Evolutionary conservation across 2,113 vertebrate species (phyloP).

Genomic region (Apteryx owenii): DNA sequence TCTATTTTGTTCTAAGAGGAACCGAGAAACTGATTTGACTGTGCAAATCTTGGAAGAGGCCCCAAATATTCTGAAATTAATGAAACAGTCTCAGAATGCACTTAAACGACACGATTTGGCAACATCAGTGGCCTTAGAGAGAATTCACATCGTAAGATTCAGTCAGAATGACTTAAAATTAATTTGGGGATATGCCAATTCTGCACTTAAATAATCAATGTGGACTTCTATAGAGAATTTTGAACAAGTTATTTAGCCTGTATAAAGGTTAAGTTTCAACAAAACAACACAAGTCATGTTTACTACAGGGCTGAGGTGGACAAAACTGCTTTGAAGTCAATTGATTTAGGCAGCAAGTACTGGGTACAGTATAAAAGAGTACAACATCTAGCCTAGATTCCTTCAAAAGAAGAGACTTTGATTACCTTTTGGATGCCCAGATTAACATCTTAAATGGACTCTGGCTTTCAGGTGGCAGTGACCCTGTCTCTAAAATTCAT

Average conservation of each 20-base stretch:
- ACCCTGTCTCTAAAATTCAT: not conserved
- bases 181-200: not conserved
- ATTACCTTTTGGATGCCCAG: not conserved
- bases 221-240: not conserved
- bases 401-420: not conserved
- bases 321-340: not conserved
- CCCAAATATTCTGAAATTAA: not conserved
- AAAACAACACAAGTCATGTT: not conserved
- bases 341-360: not conserved
- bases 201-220: not conserved
- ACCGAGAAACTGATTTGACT: not conserved
- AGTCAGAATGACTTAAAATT: not conserved
- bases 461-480: not conserved
- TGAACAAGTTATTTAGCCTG: not conserved
- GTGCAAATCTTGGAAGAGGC: not conserved
- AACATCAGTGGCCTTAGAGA: not conserved
- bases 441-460: not conserved
- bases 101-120: not conserved
- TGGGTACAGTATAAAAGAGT: not conserved
- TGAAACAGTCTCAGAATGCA: not conserved
- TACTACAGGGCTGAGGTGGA: not conserved
- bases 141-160: rapidly evolving
- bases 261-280: not conserved
- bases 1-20: not conserved
- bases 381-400: not conserved